Percentiles rank a stretch among this genome's conserved stretches.
These are phyloP conservation scores for Psophia crepitans DNA, from an alignment of 2,113 vertebrate genomes.

Conservation along the genomic window DNA sequence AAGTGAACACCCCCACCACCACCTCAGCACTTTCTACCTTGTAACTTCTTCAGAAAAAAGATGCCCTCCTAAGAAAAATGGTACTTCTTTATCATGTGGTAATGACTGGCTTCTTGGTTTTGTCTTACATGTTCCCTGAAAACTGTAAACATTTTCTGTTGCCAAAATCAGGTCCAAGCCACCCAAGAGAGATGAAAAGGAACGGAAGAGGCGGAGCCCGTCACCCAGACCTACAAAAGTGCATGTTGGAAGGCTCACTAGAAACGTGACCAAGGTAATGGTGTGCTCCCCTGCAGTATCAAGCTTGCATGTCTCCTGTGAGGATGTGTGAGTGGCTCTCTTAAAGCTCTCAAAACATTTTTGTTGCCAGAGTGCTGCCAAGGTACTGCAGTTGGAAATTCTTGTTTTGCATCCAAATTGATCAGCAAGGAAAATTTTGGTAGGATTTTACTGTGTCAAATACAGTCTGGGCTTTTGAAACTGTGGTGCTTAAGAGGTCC, in stretches of 20 bases:
- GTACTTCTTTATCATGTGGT: neutral
- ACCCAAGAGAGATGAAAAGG: conserved; percentile 95
- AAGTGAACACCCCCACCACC: neutral
- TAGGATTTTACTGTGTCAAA: neutral
- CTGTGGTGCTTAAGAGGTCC: neutral
- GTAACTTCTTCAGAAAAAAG: neutral
- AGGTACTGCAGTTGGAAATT: neutral
- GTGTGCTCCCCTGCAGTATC: fast-evolving
- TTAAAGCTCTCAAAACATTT: neutral
- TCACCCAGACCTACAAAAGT: conserved; percentile 95
- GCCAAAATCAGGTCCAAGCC: conserved; percentile 85
- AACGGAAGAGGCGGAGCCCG: conserved; percentile 89
- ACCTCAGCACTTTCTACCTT: neutral
- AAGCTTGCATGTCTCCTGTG: neutral
- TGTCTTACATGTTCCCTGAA: neutral
- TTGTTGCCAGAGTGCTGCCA: neutral
- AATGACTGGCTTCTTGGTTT: neutral
- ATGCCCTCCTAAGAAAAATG: neutral
- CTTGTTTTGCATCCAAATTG: neutral
- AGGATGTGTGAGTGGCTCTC: neutral
- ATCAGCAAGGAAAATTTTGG: neutral
- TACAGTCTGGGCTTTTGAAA: neutral
- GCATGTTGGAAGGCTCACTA: conserved; percentile 91
- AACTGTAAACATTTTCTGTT: neutral
- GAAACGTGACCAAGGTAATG: conserved; percentile 93